Base-by-base conservation (phyloP, 2,797 vertebrate genomes). In the Poecilia wingei region DNA sequence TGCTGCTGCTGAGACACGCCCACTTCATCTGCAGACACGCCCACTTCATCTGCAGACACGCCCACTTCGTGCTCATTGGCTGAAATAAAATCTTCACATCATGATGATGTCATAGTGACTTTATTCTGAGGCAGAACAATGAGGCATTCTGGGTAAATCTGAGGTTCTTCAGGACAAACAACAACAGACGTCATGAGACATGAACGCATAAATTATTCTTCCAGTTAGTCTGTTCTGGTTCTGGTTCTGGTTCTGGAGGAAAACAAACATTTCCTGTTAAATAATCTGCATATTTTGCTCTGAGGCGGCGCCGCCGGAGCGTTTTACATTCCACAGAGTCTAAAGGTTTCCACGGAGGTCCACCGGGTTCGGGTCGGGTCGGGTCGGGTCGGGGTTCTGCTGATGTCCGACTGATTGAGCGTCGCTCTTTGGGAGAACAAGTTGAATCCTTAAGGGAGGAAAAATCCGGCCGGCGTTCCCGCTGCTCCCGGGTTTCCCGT, bases 321-420 rank as follows among this genome's bases (percentile, higher is more conserved):
- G 81, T 75, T 83, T 81, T 93, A 94, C 93, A 93, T 94, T 93
- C 91, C 88, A 87, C 87, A 51, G 79, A 53, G 77, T 76, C 78
- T 88, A 92, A 80, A 82, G 84, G 78, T 36, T 94, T 93, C 92
- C 88, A 87, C 86, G 33, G 77, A 73, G 10, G 57, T 68, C 79
- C 72, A 78, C 8, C 1, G 36, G 28, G 72, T 64, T 36, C 55
- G 9, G 46, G 46, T 47, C 45, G 39, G 39, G 5, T 41, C 4
- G 9, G 45, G 3, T 46, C 49, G 51, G 51, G 51, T 55, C 53
- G 53, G 9, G 57, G 57, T 61, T 61, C n/a, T 81, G 78, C 57
- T 43, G 45, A 79, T 36, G 74, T 88, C 70, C 74, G 47, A n/a
- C 13, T 87, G 88, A 93, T 91, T 92, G 92, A 87, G 83, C 77